Conservation (phyloP, 2,888 invertebrate species). For the Fissipunctia ypsillon region DNA sequence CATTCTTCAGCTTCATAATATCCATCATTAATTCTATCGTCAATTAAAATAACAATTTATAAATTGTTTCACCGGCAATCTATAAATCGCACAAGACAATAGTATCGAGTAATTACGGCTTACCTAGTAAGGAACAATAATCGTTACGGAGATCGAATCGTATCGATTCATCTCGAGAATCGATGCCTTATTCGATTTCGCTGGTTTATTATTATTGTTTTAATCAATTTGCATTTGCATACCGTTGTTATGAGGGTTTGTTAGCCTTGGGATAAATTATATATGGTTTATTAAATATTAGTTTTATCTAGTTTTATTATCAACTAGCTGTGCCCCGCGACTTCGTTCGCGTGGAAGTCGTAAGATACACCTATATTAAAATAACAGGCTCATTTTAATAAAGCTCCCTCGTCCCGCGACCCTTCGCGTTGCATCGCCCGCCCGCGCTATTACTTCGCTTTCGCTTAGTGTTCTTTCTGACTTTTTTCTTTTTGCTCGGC, state of each 20-base stretch:
- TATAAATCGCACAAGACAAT: slow-evolving; percentile 83
- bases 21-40: slow-evolving; percentile 64
- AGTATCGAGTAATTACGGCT: slow-evolving; percentile 84
- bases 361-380: too few relatives aligned
- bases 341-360: too few relatives aligned
- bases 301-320: not conserved
- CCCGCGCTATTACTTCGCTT: too few relatives aligned
- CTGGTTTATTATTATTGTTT: slow-evolving; percentile 84
- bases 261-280: slow-evolving; percentile 51
- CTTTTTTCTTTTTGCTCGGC: too few relatives aligned
- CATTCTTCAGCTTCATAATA: slow-evolving; percentile 24
- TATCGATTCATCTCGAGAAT: slow-evolving; percentile 80
- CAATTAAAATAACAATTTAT: slow-evolving; percentile 69
- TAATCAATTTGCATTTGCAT: slow-evolving; percentile 85
- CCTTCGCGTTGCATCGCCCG: too few relatives aligned
- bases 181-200: slow-evolving; percentile 86
- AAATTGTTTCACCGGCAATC: slow-evolving; percentile 69
- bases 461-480: too few relatives aligned
- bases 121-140: slow-evolving; percentile 88
- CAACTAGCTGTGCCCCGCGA: too few relatives aligned
- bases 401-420: too few relatives aligned
- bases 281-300: slow-evolving; percentile 14
- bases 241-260: slow-evolving; percentile 72
- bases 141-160: slow-evolving; percentile 78
- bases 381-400: too few relatives aligned